A percentile compares a stretch with the other conserved stretches of the same genome.
Evolutionary conservation across 2,797 vertebrate species (phyloP).

Genomic region (Benthosema pterotum): DNA sequence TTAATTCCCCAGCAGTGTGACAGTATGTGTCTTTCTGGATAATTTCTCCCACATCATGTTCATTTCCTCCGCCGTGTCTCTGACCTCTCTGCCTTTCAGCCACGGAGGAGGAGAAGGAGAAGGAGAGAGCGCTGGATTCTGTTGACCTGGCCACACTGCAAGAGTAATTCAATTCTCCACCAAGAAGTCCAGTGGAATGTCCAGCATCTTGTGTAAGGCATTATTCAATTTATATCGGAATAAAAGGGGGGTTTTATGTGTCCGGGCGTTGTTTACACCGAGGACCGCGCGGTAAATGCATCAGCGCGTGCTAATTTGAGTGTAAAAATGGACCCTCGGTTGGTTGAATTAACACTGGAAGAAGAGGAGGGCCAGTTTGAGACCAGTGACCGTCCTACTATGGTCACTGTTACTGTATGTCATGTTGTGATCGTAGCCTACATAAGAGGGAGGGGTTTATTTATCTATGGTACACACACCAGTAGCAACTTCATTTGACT

Average conservation of each 20-base stretch:
- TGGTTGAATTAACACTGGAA: no score
- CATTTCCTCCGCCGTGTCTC: background rate
- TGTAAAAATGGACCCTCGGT: no score
- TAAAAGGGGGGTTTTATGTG: background rate
- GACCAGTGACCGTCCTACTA: no score
- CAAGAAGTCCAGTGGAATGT: conserved; percentile 39
- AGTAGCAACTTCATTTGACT: no score
- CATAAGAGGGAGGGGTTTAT: no score
- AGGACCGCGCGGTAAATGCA: background rate
- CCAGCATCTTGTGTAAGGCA: conserved; percentile 32
- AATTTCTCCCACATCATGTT: background rate
- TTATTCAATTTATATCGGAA: conserved; percentile 34
- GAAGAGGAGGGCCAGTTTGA: no score
- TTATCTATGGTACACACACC: no score
- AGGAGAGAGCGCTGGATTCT: no score
- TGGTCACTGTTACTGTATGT: no score
- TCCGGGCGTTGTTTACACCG: background rate
- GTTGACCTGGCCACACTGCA: conserved; percentile 11
- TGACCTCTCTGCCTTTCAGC: conserved; percentile 4
- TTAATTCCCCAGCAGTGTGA: conserved; percentile 13
- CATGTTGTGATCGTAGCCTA: no score
- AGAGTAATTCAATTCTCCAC: conserved; percentile 26
- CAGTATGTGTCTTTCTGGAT: conserved; percentile 11
- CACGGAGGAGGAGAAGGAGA: background rate
- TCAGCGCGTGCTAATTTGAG: background rate